Evolutionary conservation across 2,888 invertebrate species (phyloP).

Genomic region (Anticlea derivata): DNA sequence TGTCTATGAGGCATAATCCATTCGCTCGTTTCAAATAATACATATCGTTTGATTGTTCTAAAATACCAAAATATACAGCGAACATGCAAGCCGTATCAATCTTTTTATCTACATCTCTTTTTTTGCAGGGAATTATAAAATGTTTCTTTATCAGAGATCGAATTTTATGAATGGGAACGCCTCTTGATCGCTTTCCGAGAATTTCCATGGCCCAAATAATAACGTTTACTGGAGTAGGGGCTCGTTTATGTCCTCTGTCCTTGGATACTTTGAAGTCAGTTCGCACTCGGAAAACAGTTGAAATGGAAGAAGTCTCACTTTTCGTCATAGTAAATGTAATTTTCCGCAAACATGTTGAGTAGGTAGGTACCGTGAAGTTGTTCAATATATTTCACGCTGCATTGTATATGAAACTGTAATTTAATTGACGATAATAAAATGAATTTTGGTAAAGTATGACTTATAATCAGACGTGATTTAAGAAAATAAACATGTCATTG

Average conservation of each 20-base stretch:
- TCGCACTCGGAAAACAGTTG: constrained; percentile 45
- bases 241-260: constrained; percentile 37
- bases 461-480: background rate
- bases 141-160: constrained; percentile 50
- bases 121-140: constrained; percentile 52
- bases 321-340: constrained; percentile 38
- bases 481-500: background rate
- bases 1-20: constrained; percentile 1
- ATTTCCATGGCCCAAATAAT: constrained; percentile 61
- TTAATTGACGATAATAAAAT: background rate
- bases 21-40: constrained; percentile 43
- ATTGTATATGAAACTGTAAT: background rate
- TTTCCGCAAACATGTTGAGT: constrained; percentile 22
- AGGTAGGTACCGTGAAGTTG: background rate
- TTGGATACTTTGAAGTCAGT: constrained; percentile 46
- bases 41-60: constrained; percentile 45
- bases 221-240: constrained; percentile 52
- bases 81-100: constrained; percentile 49
- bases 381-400: constrained; percentile 11
- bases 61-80: constrained; percentile 54
- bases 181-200: constrained; percentile 44
- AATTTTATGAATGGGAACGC: constrained; percentile 51
- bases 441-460: background rate
- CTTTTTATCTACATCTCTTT: constrained; percentile 50
- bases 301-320: constrained; percentile 40